Evolutionary conservation across 2,888 invertebrate genomes (phyloP), one percentile per base, ranked within the genome.

Genomic region (Lordiphosa andalusiaca): DNA sequence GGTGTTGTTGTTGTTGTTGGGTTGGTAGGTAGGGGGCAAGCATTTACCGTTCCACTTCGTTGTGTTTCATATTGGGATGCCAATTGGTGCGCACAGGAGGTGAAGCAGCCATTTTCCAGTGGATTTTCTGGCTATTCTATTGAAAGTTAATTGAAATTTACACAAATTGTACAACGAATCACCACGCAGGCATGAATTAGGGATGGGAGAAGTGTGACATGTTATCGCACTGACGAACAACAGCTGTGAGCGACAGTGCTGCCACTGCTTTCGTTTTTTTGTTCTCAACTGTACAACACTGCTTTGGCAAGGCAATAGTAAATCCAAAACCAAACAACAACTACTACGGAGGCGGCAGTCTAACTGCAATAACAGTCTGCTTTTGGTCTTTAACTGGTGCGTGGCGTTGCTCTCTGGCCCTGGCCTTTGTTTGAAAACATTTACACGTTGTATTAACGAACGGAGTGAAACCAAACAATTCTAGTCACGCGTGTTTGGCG

Each of bases 51-150:
- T 94, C 94, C 72, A 92, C 90, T 73, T 97, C 96, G 77, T 93
- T 94, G 85, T 96, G 94, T 67, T 93, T 95, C 87, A 95, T 96
- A 62, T 93, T 93, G 6, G 94, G 92, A 86, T 91, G 92, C 93
- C 93, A 95, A 54, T 92, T 91, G 59, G 91, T 90, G 52, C 91
- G 90, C 77, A 91, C 90, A 58, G 90, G 89, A 69, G 90, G 89
- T 88, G 91, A 90, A 59, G 90, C 88, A 69, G 92, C 91, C 91
- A 92, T 92, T 47, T 6, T 47, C 37, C 1, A 7, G 30, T 19
- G 46, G 10, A 10, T 36, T 53, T 59, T 4, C 4, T 21, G 4
- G 33, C 19, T n/a, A 39, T 35, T 44, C n/a, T 40, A 30, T 10
- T 37, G 6, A 7, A 40, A 51, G 41, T 56, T 6, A 3, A 30